Evolutionary conservation across 2,113 vertebrate genomes (phyloP), one percentile per base, ranked within the genome.

Genomic region (Petrocephalus zakoni): DNA sequence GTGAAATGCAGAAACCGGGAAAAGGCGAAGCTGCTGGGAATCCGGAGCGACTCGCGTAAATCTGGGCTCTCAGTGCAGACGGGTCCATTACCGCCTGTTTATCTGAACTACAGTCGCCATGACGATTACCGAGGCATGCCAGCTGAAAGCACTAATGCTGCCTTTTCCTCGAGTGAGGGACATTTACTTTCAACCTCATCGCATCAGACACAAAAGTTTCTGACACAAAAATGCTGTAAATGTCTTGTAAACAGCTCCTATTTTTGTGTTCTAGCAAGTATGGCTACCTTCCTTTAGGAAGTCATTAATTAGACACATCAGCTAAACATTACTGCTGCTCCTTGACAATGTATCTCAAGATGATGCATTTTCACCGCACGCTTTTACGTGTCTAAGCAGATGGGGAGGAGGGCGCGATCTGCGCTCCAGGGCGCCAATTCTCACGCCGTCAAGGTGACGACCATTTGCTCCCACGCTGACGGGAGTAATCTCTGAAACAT

Each of bases 121-220:
- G 21, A 83, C 82, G 19, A 29, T 78, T 78, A 78, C 72, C 15
- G 17, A 42, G 53, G 2, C 11, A 55, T 17, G 53, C 53, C 2
- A 29, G 17, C 72, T 42, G 72, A 42, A 75, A 78, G 37, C 5
- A 78, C 34, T 34, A 42, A 78, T 19, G 37, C 72, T 42, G 72
- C 17, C 29, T 78, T 78, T 42, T 19, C 72, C 72, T 42, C 34
- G 1, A 8, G 5, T 42, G 25, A 49, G 72, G 49, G 85, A 51
- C 61, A 90, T 85, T 90, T 90, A 85, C 53, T 89, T 84, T 61
- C 55, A 85, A 85, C 55, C 56, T 58, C 68, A 47, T 37, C 2
- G 29, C 15, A 75, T 7, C 34, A 75, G 34, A 86, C 85, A 81
- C 68, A 90, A 88, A 81, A 88, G 83, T 75, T 75, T 78, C 84